Evolutionary conservation across 1,140 invertebrate genomes (phyloP).

Genomic region (Tetragonula clypearis): DNA sequence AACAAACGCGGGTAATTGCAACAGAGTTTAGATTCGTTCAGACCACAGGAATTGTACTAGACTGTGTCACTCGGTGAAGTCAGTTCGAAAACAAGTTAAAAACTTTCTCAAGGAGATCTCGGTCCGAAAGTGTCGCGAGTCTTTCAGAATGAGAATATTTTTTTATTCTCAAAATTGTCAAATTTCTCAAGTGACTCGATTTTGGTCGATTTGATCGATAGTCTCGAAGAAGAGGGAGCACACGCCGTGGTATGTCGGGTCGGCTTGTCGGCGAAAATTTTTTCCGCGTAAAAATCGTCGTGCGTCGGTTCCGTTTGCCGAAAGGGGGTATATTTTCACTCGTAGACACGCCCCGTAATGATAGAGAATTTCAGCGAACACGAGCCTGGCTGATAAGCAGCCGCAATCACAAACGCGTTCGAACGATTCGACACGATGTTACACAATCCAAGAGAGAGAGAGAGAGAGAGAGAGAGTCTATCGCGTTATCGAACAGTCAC

Average conservation of each 20-base stretch:
- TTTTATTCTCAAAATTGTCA: too few relatives aligned
- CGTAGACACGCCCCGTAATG: conserved; percentile 32
- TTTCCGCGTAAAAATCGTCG: neutral
- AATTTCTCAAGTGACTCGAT: too few relatives aligned
- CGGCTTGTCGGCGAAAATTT: conserved; percentile 4
- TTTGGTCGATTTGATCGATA: neutral
- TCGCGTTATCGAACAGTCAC: conserved; percentile 18
- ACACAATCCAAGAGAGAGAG: neutral
- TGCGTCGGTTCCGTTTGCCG: neutral
- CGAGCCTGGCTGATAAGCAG: conserved; percentile 34
- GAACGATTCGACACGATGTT: conserved; percentile 6
- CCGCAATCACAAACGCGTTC: conserved; percentile 28
- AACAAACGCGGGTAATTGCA: neutral
- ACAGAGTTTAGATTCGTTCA: neutral
- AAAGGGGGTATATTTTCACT: neutral
- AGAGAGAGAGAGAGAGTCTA: conserved; percentile 25
- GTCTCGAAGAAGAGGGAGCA: neutral
- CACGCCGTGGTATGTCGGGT: neutral
- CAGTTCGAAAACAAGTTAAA: too few relatives aligned
- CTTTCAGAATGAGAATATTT: too few relatives aligned
- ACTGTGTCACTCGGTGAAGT: neutral
- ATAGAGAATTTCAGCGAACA: conserved; percentile 46
- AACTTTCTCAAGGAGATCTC: too few relatives aligned
- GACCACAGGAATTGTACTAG: neutral
- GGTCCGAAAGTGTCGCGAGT: too few relatives aligned